Evolutionary conservation across 2,797 vertebrate genomes (phyloP).

Genomic region (Rhynchonycteris naso): DNA sequence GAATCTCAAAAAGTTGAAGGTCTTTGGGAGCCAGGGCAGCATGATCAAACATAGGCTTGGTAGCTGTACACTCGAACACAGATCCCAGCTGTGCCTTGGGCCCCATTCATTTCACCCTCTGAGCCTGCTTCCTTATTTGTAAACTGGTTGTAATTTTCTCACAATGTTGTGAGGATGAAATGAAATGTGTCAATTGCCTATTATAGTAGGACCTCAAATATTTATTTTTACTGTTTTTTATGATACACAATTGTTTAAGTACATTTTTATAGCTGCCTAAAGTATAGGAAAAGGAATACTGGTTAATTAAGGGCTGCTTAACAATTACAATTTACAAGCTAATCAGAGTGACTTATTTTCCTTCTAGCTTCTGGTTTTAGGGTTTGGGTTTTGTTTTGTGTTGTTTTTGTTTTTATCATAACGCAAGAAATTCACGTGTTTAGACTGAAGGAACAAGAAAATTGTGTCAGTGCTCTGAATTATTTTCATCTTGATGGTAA

Average conservation of each 20-base stretch:
- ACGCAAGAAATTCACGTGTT: neutral
- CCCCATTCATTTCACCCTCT: neutral
- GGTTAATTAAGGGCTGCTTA: conserved; percentile 46
- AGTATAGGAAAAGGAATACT: conserved; percentile 21
- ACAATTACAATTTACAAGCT: conserved; percentile 9
- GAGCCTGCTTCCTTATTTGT: conserved; percentile 37
- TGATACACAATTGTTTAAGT: conserved; percentile 34
- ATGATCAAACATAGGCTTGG: neutral
- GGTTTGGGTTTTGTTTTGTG: neutral
- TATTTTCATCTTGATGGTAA: conserved; percentile 44
- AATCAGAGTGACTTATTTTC: conserved; percentile 32
- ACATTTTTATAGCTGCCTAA: conserved; percentile 58
- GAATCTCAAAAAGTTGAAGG: conserved; percentile 9
- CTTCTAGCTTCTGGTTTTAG: conserved; percentile 27
- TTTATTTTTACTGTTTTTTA: conserved; percentile 64
- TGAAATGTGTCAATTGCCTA: conserved; percentile 60
- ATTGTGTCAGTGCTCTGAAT: neutral
- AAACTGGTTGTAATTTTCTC: conserved; percentile 36
- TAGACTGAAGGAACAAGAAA: conserved; percentile 38
- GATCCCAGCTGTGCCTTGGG: neutral
- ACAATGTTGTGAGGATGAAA: neutral
- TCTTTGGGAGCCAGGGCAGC: neutral
- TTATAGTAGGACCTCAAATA: conserved; percentile 46
- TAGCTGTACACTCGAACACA: neutral
- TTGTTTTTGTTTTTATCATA: neutral